A percentile compares a stretch with the other conserved stretches of the same genome.
Conservation (phyloP, 2,797 vertebrate species). For the Anomalospiza imberbis region DNA sequence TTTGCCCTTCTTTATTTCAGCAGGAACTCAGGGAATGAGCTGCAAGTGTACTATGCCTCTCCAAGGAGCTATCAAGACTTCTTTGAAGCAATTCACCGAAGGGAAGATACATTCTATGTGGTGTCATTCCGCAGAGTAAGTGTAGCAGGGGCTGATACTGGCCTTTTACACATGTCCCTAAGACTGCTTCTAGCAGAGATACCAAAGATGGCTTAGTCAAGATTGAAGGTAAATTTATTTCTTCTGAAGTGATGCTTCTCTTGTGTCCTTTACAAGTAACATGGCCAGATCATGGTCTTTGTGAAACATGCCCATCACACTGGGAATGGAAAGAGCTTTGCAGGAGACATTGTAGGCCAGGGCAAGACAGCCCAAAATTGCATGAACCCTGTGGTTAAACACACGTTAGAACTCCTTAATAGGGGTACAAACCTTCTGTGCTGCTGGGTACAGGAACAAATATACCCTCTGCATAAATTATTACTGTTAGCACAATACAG, state of each 20-base stretch:
- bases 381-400: neutral
- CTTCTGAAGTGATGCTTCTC: neutral
- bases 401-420: neutral
- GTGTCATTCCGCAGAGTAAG: constrained; percentile 96
- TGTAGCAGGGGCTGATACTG: neutral
- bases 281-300: neutral
- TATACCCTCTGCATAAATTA: neutral
- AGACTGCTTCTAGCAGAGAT: neutral
- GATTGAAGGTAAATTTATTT: neutral
- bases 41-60: constrained; percentile 93
- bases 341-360: neutral
- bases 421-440: neutral
- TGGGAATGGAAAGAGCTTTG: neutral
- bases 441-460: neutral
- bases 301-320: neutral
- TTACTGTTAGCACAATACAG: neutral
- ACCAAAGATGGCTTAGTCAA: neutral
- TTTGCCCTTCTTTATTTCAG: neutral
- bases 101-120: constrained; percentile 93
- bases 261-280: neutral
- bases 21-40: constrained; percentile 85
- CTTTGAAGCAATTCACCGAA: constrained; percentile 89
- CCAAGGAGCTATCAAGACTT: constrained; percentile 88
- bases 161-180: neutral
- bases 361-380: neutral